phyloP scores from a whole-genome alignment of 2,113 vertebrate genomes.

The Brachyhypopomus occidentalis region DNA sequence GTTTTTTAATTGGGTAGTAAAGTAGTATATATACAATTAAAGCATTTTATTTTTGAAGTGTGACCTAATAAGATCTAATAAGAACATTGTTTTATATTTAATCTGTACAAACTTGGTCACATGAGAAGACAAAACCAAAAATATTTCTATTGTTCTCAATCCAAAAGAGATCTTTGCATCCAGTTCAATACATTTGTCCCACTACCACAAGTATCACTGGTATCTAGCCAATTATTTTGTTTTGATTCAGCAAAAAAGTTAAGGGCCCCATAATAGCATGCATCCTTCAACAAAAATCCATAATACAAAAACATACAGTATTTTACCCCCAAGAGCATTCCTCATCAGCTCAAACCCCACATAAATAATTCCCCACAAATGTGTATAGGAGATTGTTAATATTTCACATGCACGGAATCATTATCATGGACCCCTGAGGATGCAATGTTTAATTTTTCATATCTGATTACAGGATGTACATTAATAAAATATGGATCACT shows the following conservation, averaged over 20 bases:
- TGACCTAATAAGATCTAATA: too few species aligned
- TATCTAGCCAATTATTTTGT: background rate
- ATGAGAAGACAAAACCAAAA: too few species aligned
- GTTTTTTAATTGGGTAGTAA: too few species aligned
- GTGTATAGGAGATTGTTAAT: conserved; percentile 24
- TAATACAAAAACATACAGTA: background rate
- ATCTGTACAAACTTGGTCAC: too few species aligned
- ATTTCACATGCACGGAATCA: conserved; percentile 43
- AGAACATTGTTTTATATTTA: too few species aligned
- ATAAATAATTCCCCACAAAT: conserved; percentile 9
- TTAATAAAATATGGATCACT: conserved; percentile 52
- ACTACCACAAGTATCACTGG: background rate
- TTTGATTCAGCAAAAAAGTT: background rate
- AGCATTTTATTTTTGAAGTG: too few species aligned
- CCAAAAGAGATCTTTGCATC: background rate
- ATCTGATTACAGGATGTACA: conserved; percentile 33
- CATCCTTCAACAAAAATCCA: conserved; percentile 3
- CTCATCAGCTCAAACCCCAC: conserved; percentile 10
- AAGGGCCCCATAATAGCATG: background rate
- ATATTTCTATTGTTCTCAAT: too few species aligned
- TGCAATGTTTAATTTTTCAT: conserved; percentile 48
- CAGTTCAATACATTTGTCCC: too few species aligned
- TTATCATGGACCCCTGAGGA: conserved; percentile 41
- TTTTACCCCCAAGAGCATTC: background rate
- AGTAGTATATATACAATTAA: too few species aligned